Percentiles rank a stretch among this genome's conserved stretches.
Conservation (phyloP, 2,113 vertebrate genomes). For the Catharus minimus region DNA sequence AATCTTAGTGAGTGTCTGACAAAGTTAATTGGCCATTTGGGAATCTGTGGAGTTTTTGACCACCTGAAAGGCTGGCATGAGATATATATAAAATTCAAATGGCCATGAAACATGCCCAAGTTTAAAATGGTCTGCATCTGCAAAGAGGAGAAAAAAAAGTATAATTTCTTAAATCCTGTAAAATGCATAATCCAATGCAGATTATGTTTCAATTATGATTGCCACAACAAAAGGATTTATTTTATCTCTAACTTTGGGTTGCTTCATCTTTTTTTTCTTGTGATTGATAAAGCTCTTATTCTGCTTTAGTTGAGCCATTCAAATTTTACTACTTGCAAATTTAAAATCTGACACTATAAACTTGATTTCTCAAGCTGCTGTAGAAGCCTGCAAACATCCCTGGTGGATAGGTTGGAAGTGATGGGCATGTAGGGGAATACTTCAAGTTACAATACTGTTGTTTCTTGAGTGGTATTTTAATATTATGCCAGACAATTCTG, state of each 20-base stretch:
- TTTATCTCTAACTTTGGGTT: background rate
- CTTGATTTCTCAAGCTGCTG: background rate
- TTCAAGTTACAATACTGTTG: background rate
- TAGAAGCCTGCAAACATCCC: background rate
- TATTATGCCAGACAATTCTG: background rate
- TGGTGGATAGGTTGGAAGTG: background rate
- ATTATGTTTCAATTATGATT: background rate
- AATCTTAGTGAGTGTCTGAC: background rate
- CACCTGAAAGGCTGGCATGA: background rate
- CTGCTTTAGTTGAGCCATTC: background rate
- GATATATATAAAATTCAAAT: background rate
- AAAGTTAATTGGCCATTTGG: background rate
- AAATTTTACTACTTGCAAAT: background rate
- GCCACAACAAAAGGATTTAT: background rate
- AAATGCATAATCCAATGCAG: background rate
- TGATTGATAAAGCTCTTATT: background rate
- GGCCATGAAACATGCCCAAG: background rate
- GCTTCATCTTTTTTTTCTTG: background rate
- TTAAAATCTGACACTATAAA: background rate
- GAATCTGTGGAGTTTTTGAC: background rate
- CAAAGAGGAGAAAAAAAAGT: background rate
- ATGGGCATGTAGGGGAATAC: fast-evolving
- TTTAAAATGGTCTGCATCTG: background rate
- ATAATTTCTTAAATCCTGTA: background rate
- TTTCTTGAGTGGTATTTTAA: background rate